Conservation (phyloP, 2,888 invertebrate genomes). For the Lepas anatifera region DNA sequence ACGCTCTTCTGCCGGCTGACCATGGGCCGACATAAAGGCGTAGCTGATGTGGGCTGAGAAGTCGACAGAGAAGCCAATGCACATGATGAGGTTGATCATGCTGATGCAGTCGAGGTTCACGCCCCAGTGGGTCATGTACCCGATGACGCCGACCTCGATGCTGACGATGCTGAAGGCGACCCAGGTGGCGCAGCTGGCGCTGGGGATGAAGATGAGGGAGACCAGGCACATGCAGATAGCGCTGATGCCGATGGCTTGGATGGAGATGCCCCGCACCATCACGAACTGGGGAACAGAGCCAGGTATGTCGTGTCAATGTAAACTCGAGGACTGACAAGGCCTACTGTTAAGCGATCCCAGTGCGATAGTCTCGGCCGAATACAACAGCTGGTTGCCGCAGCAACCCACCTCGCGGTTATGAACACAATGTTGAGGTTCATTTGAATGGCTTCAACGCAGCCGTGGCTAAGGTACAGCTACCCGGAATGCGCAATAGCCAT, state of each 20-base stretch:
- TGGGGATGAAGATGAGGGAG: slow-evolving; percentile 85
- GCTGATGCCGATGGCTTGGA: slow-evolving; percentile 80
- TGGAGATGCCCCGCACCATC: slow-evolving; percentile 69
- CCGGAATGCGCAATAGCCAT: no score
- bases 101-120: slow-evolving; percentile 89
- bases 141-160: slow-evolving; percentile 84
- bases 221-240: slow-evolving; percentile 88
- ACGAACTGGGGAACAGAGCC: slow-evolving; percentile 50
- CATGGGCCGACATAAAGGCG: slow-evolving; percentile 33
- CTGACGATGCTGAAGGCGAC: slow-evolving; percentile 89
- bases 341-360: no score
- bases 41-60: slow-evolving; percentile 37
- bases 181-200: slow-evolving; percentile 81
- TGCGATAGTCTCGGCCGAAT: no score
- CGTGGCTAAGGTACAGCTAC: no score
- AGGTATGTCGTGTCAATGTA: no score
- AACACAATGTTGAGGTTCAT: no score
- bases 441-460: no score
- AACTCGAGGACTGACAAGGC: no score
- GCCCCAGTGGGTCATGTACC: slow-evolving; percentile 92
- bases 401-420: no score
- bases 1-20: slow-evolving; percentile 18
- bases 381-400: no score
- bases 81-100: slow-evolving; percentile 95
- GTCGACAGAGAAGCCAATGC: slow-evolving; percentile 46